Evolutionary conservation across 1,140 invertebrate genomes (phyloP), one percentile per base, ranked within the genome.

Genomic region (Teleopsis dalmanni): DNA sequence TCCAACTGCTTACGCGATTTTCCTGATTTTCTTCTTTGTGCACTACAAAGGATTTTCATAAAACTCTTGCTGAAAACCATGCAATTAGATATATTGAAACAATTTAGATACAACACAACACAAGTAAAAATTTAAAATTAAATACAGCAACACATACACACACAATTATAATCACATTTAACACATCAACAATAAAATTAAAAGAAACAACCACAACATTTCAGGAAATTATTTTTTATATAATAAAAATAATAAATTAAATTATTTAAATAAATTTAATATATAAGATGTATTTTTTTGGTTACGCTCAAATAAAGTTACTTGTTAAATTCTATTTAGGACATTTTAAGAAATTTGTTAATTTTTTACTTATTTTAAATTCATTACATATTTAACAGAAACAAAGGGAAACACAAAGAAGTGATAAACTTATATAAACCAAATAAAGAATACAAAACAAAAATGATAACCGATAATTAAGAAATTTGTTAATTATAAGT

Each of bases 1-100:
- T 76, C 91, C 91, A 55, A 82, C 87, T 55, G 88, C 89, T 57
- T 95, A 91, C 71, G 85, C 87, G 64, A 82, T 92, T 60, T 95
- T 95, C 76, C 81, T 93, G 55, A 87, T 91, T 65, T 93, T 91
- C 76, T 94, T 93, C 79, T 93, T 94, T 78, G 86, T 91, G 58
- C 87, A 89, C 75, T 92, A 92, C 75, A 89, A 88, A 71, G 78
- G 77, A 70, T 80, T 80, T 71, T 78, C 78, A 75, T 80, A 80
- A 77, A 57, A 63, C 34, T 41, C 34, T 23, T 21, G 29, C 34
- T 42, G 14, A 37, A 3, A 19, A 1, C 22, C 22, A 10, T 8
- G 8, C 14, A 5, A 40, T 48, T 31, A 40, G 16, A 38, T 21
- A 36, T 27, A 41, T 46, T 29, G 26, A 22, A 35, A 46, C 35